phyloP scores from a whole-genome alignment of 1,140 invertebrate genomes.

The Lepidostoma basale region DNA sequence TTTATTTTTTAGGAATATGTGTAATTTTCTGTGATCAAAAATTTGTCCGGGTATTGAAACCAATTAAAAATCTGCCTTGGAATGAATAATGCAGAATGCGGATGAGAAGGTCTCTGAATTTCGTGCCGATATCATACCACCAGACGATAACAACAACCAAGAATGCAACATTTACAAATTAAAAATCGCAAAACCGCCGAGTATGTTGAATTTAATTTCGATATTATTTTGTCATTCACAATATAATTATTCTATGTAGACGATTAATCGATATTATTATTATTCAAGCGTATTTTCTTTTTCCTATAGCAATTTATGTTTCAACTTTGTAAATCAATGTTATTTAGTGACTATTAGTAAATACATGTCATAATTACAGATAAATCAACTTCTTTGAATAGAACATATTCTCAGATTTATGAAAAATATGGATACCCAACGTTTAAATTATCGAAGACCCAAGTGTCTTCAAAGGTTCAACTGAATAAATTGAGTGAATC shows the following conservation, averaged over 20 bases:
- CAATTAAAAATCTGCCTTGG: slow-evolving; percentile 24
- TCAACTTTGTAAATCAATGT: no score
- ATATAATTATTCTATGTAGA: no score
- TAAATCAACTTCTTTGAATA: slow-evolving; percentile 28
- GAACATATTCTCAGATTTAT: slow-evolving; percentile 28
- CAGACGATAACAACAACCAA: slow-evolving; percentile 13
- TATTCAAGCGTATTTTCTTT: no score
- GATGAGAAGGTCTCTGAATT: slow-evolving; percentile 3
- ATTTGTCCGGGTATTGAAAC: background rate
- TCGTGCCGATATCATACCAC: background rate
- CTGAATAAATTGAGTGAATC: slow-evolving; percentile 23
- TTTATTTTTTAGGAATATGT: slow-evolving; percentile 19
- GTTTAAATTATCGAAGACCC: slow-evolving; percentile 26
- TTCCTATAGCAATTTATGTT: no score
- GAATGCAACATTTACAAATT: slow-evolving; percentile 25
- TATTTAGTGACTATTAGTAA: no score
- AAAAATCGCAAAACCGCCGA: slow-evolving; percentile 4
- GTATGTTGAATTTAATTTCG: slow-evolving; percentile 16
- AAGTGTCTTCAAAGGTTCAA: slow-evolving; percentile 17
- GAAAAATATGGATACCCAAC: slow-evolving; percentile 30
- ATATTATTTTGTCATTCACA: no score
- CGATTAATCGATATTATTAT: no score
- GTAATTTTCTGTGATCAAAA: background rate
- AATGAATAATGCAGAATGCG: slow-evolving; percentile 31
- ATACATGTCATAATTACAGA: slow-evolving; percentile 21